A percentile compares a stretch with the other conserved stretches of the same genome.
Conservation (phyloP, 2,113 vertebrate genomes). For the Rhinichthys klamathensis region DNA sequence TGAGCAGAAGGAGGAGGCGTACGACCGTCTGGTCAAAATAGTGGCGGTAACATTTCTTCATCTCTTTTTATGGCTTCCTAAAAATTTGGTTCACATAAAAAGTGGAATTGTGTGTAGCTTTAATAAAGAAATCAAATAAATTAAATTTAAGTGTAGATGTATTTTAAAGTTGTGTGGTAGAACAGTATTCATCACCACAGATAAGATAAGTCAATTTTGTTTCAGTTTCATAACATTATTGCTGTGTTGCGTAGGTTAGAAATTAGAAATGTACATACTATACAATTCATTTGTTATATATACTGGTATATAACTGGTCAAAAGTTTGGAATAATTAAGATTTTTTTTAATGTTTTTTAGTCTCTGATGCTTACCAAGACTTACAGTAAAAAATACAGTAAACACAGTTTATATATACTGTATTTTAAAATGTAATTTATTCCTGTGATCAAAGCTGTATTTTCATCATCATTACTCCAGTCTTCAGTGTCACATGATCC, state of each 20-base stretch:
- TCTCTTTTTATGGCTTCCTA: neutral
- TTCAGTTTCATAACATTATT: neutral
- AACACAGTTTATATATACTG: no score
- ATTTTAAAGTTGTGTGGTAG: neutral
- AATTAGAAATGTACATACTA: no score
- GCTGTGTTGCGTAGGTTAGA: neutral
- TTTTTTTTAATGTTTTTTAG: no score
- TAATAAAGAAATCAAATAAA: neutral
- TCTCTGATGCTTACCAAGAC: no score
- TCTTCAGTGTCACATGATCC: no score
- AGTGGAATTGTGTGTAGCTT: neutral
- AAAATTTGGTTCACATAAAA: neutral
- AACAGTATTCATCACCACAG: neutral
- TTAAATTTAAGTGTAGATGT: neutral
- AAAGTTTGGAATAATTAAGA: no score
- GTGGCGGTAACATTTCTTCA: constrained; percentile 65
- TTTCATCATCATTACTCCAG: no score
- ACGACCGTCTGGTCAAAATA: constrained; percentile 66
- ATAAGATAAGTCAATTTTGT: neutral
- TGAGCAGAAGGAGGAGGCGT: constrained; percentile 55
- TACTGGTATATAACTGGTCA: no score
- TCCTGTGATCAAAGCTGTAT: no score
- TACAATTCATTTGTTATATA: no score
- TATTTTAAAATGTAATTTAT: no score
- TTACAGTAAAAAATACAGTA: no score